Evolutionary conservation across 2,797 vertebrate genomes (phyloP).

Genomic region (Xiphorhynchus erythropygius): DNA sequence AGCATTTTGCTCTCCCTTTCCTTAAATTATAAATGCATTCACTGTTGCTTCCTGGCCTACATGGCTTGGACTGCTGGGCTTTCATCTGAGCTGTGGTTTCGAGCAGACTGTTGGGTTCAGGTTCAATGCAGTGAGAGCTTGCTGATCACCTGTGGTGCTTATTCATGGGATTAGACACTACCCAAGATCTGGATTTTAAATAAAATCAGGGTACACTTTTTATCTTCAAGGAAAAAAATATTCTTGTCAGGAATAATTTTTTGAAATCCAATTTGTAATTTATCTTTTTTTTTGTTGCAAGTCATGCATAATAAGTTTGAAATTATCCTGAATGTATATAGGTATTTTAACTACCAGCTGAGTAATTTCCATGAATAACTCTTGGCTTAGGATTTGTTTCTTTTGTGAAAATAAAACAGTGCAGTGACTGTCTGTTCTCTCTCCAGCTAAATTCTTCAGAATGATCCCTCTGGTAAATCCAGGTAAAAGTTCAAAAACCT

Average conservation of each 20-base stretch:
- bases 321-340: background rate
- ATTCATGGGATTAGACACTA: background rate
- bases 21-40: constrained; percentile 32
- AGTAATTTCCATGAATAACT: background rate
- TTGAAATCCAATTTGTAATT: background rate
- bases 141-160: background rate
- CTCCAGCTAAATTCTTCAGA: background rate
- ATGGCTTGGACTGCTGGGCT: background rate
- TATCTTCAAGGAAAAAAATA: background rate
- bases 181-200: background rate
- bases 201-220: background rate
- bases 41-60: background rate
- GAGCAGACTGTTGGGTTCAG: background rate
- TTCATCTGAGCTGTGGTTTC: background rate
- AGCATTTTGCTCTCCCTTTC: background rate
- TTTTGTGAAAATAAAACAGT: background rate
- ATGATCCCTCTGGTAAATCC: background rate
- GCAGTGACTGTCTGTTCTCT: background rate
- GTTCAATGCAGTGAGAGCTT: background rate
- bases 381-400: background rate
- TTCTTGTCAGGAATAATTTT: background rate
- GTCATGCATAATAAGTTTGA: background rate
- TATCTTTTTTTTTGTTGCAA: background rate
- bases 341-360: background rate
- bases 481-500: background rate